Evolutionary conservation across 2,113 vertebrate genomes (phyloP).

Genomic region (Lasiurus borealis): DNA sequence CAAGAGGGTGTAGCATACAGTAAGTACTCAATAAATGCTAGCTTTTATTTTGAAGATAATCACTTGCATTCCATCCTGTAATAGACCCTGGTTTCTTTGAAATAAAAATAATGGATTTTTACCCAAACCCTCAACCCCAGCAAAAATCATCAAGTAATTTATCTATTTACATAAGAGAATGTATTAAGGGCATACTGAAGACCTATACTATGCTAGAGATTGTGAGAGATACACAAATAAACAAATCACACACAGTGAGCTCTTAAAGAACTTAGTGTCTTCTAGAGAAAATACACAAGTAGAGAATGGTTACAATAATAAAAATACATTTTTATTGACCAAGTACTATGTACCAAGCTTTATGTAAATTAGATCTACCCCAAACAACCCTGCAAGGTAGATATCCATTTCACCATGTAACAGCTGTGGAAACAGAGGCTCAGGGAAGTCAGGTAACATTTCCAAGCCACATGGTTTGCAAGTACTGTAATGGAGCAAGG

Average conservation of each 20-base stretch:
- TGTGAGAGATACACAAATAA: neutral
- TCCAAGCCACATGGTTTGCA: neutral
- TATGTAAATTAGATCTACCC: neutral
- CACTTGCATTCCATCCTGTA: neutral
- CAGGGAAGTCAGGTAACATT: neutral
- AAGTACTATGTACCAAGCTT: neutral
- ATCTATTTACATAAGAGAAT: slow-evolving; percentile 12
- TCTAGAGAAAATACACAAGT: neutral
- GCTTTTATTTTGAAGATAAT: slow-evolving; percentile 11
- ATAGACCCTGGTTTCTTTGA: neutral
- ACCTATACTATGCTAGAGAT: neutral
- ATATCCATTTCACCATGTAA: neutral
- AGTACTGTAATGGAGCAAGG: neutral
- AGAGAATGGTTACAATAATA: neutral
- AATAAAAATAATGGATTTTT: slow-evolving; percentile 20
- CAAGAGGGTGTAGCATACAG: neutral
- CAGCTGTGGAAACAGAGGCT: neutral
- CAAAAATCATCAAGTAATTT: neutral
- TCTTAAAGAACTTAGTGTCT: neutral
- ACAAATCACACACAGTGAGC: neutral
- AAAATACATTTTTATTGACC: neutral
- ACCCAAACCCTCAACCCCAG: fast-evolving
- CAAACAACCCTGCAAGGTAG: neutral
- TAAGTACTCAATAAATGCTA: neutral
- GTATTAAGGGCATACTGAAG: neutral